Base-by-base conservation (phyloP, 2,888 invertebrate species). In the Thymelicus sylvestris region DNA sequence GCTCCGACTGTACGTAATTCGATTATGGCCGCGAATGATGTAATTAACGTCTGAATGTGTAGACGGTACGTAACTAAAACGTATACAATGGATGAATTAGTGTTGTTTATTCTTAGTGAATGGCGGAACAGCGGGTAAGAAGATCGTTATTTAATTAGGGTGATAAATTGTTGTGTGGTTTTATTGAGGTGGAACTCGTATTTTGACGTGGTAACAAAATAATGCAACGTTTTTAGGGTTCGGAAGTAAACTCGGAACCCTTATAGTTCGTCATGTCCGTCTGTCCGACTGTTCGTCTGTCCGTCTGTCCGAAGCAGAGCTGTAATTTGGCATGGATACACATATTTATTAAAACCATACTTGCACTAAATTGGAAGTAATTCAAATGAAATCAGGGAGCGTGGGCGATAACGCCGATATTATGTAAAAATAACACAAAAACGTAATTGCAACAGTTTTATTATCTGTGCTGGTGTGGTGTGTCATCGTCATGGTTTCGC, bases 371-470 rank as follows among this genome's bases (percentile, higher is more conserved):
- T 52, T 19, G 50, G 50, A 7, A 52, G 50, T 52, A 52, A 52
- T 52, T 52, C 15, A 15, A 52, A 52, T 19, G 50, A 19, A 52
- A 19, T 52, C 50, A 52, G 50, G 19, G 7, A 7, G 50, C 50
- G 50, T 52, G 50, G 19, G 50, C 50, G 50, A 19, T n/a, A 52
- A 52, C 50, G 19, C 6, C 15, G 50, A 19, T 52, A 52, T 39
- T 52, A 52, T 39, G 60, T 10, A 13, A 48, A 47, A 48, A 31
- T 47, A 50, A 64, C 48, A 48, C n/a, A n/a, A 50, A 38, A 64
- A 64, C 48, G 50, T 64, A 50, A 64, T 50, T 64, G 50, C 64
- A 31, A 15, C 7, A 6, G 15, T 64, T 64, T 64, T 39, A 38
- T 64, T 64, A 64, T 64, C 64, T 52, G 8, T 39, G 50, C 13